These are phyloP conservation scores for Numenius phaeopus DNA, from an alignment of 2,797 vertebrate species.

Conservation along the genomic window DNA sequence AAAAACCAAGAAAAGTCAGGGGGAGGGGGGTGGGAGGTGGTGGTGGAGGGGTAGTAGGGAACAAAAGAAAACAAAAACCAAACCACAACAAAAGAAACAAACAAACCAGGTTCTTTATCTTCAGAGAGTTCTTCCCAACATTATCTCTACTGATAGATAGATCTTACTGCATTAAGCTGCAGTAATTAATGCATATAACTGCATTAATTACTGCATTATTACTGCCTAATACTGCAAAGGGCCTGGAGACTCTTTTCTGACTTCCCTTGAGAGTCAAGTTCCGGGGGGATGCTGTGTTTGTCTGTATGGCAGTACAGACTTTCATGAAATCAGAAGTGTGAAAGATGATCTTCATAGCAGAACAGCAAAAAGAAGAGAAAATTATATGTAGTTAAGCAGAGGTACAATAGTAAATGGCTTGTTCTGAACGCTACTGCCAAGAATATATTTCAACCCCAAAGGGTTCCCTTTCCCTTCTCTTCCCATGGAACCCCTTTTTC, in stretches of 20 bases:
- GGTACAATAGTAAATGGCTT: not conserved
- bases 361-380: not conserved
- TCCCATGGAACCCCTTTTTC: not conserved
- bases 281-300: rapidly evolving
- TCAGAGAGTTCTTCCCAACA: not conserved
- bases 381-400: rapidly evolving
- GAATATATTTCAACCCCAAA: not conserved
- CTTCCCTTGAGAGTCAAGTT: not conserved
- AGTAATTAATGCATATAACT: too few species aligned
- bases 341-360: not conserved
- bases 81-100: not conserved
- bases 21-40: too few species aligned
- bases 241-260: not conserved
- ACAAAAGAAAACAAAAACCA: not conserved
- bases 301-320: not conserved
- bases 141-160: not conserved
- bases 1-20: not conserved
- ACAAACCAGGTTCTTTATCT: not conserved
- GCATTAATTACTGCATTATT: too few species aligned
- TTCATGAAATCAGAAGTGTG: not conserved
- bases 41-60: too few species aligned
- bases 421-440: not conserved
- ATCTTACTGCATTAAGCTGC: not conserved
- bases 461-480: not conserved
- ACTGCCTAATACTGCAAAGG: too few species aligned